phyloP scores from a whole-genome alignment of 2,888 invertebrate genomes.

The Altica lythri region DNA sequence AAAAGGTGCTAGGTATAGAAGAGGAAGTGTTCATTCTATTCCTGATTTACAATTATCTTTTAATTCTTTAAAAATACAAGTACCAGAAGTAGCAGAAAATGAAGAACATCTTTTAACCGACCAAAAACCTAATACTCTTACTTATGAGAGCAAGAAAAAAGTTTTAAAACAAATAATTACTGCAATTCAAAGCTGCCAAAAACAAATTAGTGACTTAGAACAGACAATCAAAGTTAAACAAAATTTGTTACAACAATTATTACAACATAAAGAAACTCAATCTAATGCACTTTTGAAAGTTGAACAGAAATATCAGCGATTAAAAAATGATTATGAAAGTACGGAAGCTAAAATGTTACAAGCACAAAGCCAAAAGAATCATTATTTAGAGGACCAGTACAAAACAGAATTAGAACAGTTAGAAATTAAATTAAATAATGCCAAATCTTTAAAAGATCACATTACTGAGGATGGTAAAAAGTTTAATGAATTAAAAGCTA shows the following conservation, averaged over 20 bases:
- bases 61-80: conserved; percentile 41
- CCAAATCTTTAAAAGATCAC: conserved; percentile 55
- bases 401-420: conserved; percentile 55
- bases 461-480: conserved; percentile 68
- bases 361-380: conserved; percentile 56
- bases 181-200: conserved; percentile 44
- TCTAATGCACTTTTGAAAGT: conserved; percentile 64
- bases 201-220: conserved; percentile 72
- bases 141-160: conserved; percentile 49
- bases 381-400: conserved; percentile 48
- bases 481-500: conserved; percentile 73
- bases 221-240: conserved; percentile 71
- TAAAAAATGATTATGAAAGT: conserved; percentile 65
- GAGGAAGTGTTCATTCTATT: conserved; percentile 55
- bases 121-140: conserved; percentile 36
- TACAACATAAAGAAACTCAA: conserved; percentile 63
- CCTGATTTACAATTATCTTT: conserved; percentile 48
- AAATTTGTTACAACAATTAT: conserved; percentile 72
- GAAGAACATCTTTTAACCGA: conserved; percentile 39
- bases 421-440: conserved; percentile 56
- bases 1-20: conserved; percentile 52
- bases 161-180: conserved; percentile 49
- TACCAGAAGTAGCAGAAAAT: no score
- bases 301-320: conserved; percentile 66
- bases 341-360: conserved; percentile 62